Conservation (phyloP, 2,888 invertebrate genomes). For the Diplazon laetatorius region DNA sequence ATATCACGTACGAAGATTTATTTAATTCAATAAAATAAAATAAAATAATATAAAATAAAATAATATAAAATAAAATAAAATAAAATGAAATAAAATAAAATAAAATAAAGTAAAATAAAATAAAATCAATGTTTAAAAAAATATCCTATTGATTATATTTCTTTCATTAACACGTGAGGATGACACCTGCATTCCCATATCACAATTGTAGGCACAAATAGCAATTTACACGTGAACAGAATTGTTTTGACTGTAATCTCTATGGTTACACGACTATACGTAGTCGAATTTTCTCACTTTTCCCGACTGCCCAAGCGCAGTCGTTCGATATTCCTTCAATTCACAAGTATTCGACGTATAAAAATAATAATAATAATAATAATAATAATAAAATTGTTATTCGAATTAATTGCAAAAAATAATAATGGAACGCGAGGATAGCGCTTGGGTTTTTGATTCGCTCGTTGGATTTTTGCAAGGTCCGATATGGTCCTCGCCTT, state of each 20-base stretch:
- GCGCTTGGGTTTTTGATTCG: conserved; percentile 96
- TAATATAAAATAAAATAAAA: too few species aligned
- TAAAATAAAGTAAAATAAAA: too few species aligned
- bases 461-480: conserved; percentile 95
- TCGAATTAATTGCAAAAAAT: neutral
- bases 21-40: too few species aligned
- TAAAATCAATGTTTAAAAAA: too few species aligned
- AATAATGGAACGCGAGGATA: conserved; percentile 84
- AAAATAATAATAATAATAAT: neutral
- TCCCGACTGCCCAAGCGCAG: conserved; percentile 15
- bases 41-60: too few species aligned
- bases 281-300: conserved; percentile 40
- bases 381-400: neutral
- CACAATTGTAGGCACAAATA: too few species aligned
- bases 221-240: too few species aligned
- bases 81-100: too few species aligned
- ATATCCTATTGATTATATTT: too few species aligned
- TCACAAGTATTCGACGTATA: neutral
- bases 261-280: conserved; percentile 67
- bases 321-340: conserved; percentile 25
- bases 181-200: too few species aligned
- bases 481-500: conserved; percentile 95
- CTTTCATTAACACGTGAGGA: too few species aligned
- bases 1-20: too few species aligned
- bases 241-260: conserved; percentile 68